These are phyloP conservation scores for Eueides isabella DNA, from an alignment of 1,140 invertebrate genomes.

Conservation along the genomic window DNA sequence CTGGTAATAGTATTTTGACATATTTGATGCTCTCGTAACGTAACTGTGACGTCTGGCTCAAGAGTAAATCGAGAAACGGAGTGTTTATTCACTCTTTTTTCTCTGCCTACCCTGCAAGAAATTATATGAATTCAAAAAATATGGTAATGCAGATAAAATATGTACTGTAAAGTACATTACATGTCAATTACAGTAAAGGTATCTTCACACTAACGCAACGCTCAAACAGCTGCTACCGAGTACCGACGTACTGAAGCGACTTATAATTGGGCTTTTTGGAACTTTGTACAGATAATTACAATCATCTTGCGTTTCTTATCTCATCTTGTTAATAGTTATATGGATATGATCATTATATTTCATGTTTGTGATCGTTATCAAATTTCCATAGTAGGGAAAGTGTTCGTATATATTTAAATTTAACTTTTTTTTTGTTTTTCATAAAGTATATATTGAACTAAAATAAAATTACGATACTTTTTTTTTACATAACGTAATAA, in stretches of 20 bases:
- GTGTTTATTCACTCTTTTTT: not conserved
- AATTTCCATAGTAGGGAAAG: not conserved
- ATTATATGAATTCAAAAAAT: no score
- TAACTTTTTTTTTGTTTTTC: no score
- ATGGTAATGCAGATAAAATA: not conserved
- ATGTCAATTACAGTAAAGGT: not conserved
- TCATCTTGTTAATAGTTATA: not conserved
- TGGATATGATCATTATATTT: not conserved
- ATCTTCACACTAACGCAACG: not conserved
- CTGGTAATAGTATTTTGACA: no score
- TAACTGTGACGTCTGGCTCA: no score
- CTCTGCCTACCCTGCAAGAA: no score
- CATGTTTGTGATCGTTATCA: not conserved
- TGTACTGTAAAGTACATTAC: not conserved
- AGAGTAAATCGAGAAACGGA: no score
- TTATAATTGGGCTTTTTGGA: constrained; percentile 45
- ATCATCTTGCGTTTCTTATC: constrained; percentile 3
- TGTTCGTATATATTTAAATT: no score
- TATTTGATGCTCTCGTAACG: no score
- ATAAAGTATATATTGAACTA: no score
- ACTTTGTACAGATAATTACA: constrained; percentile 21
- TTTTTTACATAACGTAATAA: no score
- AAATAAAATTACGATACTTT: no score
- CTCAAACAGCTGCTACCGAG: constrained; percentile 10
- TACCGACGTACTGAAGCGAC: constrained; percentile 24